phyloP scores from a whole-genome alignment of 1,140 invertebrate species.

The Platorchestia sp. region DNA sequence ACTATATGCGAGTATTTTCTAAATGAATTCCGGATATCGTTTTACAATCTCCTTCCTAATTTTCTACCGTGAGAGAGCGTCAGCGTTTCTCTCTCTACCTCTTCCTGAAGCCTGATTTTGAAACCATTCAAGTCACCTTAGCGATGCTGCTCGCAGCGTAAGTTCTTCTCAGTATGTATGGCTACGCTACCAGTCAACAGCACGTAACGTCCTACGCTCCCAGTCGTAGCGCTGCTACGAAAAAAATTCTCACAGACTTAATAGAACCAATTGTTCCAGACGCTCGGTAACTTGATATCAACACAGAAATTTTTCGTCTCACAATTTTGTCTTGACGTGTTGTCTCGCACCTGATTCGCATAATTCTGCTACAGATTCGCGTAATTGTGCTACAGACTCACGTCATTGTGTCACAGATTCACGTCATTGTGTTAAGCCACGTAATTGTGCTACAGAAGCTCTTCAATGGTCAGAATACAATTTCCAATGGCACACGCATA shows the following conservation, averaged over 20 bases:
- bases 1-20: too few species aligned
- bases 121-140: too few species aligned
- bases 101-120: neutral
- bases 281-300: neutral
- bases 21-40: too few species aligned
- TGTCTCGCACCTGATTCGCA: neutral
- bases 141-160: too few species aligned
- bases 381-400: neutral
- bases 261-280: neutral
- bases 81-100: neutral
- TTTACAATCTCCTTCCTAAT: neutral
- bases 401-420: too few species aligned
- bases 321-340: neutral
- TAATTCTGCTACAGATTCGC: too few species aligned
- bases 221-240: too few species aligned
- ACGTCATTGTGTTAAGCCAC: too few species aligned
- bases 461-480: neutral
- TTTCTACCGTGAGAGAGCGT: neutral
- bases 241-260: too few species aligned
- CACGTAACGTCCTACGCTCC: too few species aligned
- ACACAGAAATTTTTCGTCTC: neutral
- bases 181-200: too few species aligned
- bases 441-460: neutral
- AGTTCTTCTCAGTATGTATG: too few species aligned
- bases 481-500: neutral